Evolutionary conservation across 2,113 vertebrate genomes (phyloP), one percentile per base, ranked within the genome.

Genomic region (Heliornis fulica): DNA sequence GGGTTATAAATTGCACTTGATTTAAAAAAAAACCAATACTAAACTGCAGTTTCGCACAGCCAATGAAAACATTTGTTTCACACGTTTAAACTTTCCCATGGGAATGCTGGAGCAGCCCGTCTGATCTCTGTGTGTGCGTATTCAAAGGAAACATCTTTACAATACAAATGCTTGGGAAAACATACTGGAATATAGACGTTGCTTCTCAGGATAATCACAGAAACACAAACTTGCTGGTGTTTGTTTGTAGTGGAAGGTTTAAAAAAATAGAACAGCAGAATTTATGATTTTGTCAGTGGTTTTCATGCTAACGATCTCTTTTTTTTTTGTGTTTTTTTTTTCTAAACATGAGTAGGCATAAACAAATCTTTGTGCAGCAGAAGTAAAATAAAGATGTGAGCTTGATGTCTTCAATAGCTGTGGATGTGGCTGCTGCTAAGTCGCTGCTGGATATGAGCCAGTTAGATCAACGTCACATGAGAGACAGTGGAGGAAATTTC

Each of bases 21-120:
- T 63, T 91, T 60, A 14, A 85, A 84, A 93, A 89, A 46, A 77
- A 50, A n/a, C n/a, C n/a, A n/a, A n/a, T n/a, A n/a, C 54, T 74
- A 74, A 93, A 59, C 22, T 77, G 36, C 61, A 75, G 56, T 96
- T 95, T 90, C 90, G 45, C 60, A 22, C 14, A 61, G 72, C 94
- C 94, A 96, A 87, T 95, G 83, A 92, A 93, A 92, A 95, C 86
- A 89, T 81, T 95, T 64, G 20, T 93, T 95, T 96, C 88, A 53
- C 83, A 57, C 93, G 90, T 92, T 96, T 93, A 93, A 94, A 92
- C 88, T 92, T 96, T 96, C 93, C 93, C 93, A 95, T 95, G 96
- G 96, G 92, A 97, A 95, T 90, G 60, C 86, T 92, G 72, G 64
- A 93, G 31, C 80, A 95, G 72, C 64, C 69, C 48, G 81, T 96